Evolutionary conservation across 2,888 invertebrate species (phyloP), one percentile per base, ranked within the genome.

Genomic region (Clostera curtula): DNA sequence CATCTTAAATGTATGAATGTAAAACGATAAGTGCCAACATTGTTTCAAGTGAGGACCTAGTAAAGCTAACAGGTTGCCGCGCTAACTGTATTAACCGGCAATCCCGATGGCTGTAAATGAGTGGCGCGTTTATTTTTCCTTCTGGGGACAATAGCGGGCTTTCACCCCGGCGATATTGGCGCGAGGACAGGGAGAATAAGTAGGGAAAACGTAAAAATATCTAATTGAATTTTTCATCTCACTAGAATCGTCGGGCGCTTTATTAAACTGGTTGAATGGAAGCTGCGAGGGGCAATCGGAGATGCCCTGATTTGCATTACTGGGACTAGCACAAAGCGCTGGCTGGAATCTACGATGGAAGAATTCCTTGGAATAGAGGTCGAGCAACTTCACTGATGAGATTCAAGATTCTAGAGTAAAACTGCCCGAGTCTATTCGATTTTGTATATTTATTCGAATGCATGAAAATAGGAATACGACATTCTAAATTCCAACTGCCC

Each of bases 221-320:
- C 57, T 67, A 69, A 73, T 74, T 69, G 69, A 72, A 74, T 72
- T 71, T 72, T 71, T 71, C 63, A 69, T 70, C 44, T 54, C 49
- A 52, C 49, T 58, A 59, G 49, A 51, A 57, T 57, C 54, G 49
- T 50, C 49, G 35, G 41, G 49, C 49, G 53, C 61, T 69, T 68
- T 71, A 72, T 67, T 71, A 68, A 70, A 68, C 56, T 59, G 54
- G 51, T 55, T 62, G 64, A 69, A 69, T 64, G 46, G 49, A 29
- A 50, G 48, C 60, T 43, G 56, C 40, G 50, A 57, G 58, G 51
- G 64, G 67, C 72, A 67, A 70, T 69, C 64, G 62, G 43, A 42
- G 52, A 49, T 46, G 30, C 34, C 52, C 55, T 63, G 64, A 71
- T 72, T 70, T 74, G 71, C 71, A 71, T 73, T 62, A 59, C 50